These are phyloP conservation scores for Steinernema carpocapsae DNA, from an alignment of 2,888 invertebrate species.

Conservation along the genomic window DNA sequence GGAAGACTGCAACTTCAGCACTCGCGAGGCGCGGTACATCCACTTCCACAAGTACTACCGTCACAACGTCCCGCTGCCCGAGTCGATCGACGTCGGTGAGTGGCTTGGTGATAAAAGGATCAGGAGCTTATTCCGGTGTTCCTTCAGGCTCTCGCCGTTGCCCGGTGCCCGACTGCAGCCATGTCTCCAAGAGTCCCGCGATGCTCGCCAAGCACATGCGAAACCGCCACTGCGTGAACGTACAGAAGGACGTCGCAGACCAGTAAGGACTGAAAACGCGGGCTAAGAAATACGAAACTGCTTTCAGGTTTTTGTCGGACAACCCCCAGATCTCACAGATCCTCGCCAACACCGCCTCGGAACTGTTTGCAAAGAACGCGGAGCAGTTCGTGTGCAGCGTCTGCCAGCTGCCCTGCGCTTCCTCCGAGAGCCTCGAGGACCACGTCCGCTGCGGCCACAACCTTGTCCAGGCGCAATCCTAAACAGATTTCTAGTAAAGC, in stretches of 20 bases:
- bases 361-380: not conserved
- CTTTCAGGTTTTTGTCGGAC: not conserved
- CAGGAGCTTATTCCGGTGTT: not conserved
- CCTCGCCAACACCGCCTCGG: not conserved
- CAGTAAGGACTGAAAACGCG: constrained; percentile 15
- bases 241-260: constrained; percentile 12
- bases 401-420: constrained; percentile 1
- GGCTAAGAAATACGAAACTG: no score
- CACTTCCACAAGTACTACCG: constrained; percentile 47
- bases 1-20: constrained; percentile 40
- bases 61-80: constrained; percentile 41
- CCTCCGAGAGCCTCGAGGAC: constrained; percentile 5
- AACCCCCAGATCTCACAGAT: constrained; percentile 24
- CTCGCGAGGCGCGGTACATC: constrained; percentile 46
- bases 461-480: constrained; percentile 20
- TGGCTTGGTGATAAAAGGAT: not conserved
- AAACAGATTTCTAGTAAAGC: not conserved
- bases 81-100: constrained; percentile 40
- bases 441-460: constrained; percentile 29
- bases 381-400: constrained; percentile 12
- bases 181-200: constrained; percentile 64
- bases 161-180: constrained; percentile 55
- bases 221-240: constrained; percentile 3
- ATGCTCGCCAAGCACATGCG: constrained; percentile 63
- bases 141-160: constrained; percentile 57